Conservation (phyloP, 92 coral and sea anemone species). For the Pocillopora meandrina region DNA sequence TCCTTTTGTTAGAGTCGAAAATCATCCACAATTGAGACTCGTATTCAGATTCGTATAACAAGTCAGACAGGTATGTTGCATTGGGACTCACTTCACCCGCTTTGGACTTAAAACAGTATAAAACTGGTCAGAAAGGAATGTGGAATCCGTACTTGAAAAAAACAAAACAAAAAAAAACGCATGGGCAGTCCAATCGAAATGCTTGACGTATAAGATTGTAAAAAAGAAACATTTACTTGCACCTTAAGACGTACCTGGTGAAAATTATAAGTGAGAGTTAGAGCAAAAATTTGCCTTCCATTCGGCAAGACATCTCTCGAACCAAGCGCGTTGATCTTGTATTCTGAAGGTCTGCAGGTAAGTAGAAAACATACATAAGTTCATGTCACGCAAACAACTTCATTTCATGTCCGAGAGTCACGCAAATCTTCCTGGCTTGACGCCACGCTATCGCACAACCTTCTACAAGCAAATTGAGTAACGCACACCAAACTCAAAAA, state of each 20-base stretch:
- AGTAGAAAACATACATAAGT: neutral
- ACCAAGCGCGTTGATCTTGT: slow-evolving; percentile 79
- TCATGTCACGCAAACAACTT: neutral
- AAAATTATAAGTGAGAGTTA: slow-evolving; percentile 83
- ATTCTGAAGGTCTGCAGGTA: slow-evolving; percentile 78
- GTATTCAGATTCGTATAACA: slow-evolving; percentile 93
- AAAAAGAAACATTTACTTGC: neutral
- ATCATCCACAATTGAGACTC: slow-evolving; percentile 97
- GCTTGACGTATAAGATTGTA: neutral
- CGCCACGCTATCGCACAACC: neutral
- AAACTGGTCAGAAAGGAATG: neutral
- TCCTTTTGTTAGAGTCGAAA: slow-evolving; percentile 88
- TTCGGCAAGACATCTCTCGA: slow-evolving; percentile 87
- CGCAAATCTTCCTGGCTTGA: neutral
- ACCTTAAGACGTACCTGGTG: slow-evolving; percentile 51
- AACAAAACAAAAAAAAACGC: neutral
- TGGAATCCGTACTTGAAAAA: neutral
- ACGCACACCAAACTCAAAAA: neutral
- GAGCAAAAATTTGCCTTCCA: slow-evolving; percentile 87
- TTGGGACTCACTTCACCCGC: slow-evolving; percentile 84
- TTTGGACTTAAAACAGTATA: slow-evolving; percentile 47
- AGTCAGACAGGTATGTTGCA: slow-evolving; percentile 87
- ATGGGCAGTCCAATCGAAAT: neutral
- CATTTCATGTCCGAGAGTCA: neutral
- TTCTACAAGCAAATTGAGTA: neutral